Base-by-base conservation (phyloP, 2,888 invertebrate species). In the Poecilus cupreus region DNA sequence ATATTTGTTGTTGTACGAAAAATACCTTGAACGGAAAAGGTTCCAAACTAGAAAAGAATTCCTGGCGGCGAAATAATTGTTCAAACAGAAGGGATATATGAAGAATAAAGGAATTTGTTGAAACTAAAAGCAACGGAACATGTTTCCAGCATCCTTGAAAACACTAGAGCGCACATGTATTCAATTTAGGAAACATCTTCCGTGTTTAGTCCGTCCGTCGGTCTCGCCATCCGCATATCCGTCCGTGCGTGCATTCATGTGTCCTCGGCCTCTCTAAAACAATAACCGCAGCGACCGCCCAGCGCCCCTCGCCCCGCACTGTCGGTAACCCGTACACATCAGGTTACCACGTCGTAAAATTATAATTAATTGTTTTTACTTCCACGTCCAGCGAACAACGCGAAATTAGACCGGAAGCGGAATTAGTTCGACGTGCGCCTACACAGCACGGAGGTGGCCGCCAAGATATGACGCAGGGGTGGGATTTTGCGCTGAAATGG, bases 321-420 rank as follows among this genome's bases (percentile, higher is more conserved):
- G 1, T 32, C 32, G 32, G 32, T 32, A 32, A 32, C 32, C 43
- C 43, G n/a, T 43, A 22, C 43, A 60, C 60, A 60, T 60, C 60
- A 68, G 64, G 76, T 76, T 76, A 51, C 54, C 76, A 57, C 76
- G 57, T 76, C 76, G 57, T 76, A 76, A 76, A 76, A 76, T 76
- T 76, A 76, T 76, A 76, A 76, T 76, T 57, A 76, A 76, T 76
- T 76, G 76, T 76, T 76, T 76, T 76, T 76, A 76, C 76, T 51
- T 37, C 64, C 64, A 39, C 18, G 64, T 68, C 64, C 49, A 49
- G 51, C 74, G 43, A 20, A 43, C 74, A 74, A 26, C 74, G 46
- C 51, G 26, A 74, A 74, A 74, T 74, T 74, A 51, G 74, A 51
- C 74, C 74, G 74, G 74, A 74, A 49, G 74, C 26, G 74, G 51